Evolutionary conservation across 2,888 invertebrate species (phyloP), one percentile per base, ranked within the genome.

Genomic region (Thalpophila matura): DNA sequence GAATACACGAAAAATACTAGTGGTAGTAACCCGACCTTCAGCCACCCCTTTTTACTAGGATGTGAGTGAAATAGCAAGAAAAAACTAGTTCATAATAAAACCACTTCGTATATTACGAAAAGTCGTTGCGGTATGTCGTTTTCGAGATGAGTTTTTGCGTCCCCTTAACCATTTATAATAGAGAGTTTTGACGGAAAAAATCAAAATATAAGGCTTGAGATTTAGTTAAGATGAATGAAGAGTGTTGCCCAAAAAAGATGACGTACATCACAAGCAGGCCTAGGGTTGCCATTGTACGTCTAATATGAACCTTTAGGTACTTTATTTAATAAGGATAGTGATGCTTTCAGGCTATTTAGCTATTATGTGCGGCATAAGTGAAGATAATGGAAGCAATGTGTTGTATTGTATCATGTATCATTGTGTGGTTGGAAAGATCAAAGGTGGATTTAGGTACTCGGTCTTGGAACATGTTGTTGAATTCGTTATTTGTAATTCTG

Each of bases 161-260:
- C 20, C 37, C 42, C 38, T 29, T 56, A 38, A 29, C 27, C 43
- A 42, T 73, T 59, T 46, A 59, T 43, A 57, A 60, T 38, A 60
- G 14, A 26, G 24, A 49, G 10, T 46, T 56, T 42, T 46, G 20
- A 37, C 43, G 20, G 40, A 67, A 67, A 68, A 67, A 60, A 47
- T 27, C 31, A 18, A 57, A 70, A 71, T 59, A 33, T 49, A 55
- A 42, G 37, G 46, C 50, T 56, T 22, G 4, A 71, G 64, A 47
- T 65, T 67, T 49, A 59, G 35, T 50, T 49, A 74, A 77, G 72
- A 79, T 75, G 67, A 74, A 77, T 80, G 73, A 69, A 64, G 67
- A 47, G 56, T 31, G 55, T 45, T 57, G 31, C 57, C 49, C 56
- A 47, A 77, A 74, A 80, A 63, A 77, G 67, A 67, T 72, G 80